Conservation (phyloP, 2,888 invertebrate species). For the Azorinus chamasolen region DNA sequence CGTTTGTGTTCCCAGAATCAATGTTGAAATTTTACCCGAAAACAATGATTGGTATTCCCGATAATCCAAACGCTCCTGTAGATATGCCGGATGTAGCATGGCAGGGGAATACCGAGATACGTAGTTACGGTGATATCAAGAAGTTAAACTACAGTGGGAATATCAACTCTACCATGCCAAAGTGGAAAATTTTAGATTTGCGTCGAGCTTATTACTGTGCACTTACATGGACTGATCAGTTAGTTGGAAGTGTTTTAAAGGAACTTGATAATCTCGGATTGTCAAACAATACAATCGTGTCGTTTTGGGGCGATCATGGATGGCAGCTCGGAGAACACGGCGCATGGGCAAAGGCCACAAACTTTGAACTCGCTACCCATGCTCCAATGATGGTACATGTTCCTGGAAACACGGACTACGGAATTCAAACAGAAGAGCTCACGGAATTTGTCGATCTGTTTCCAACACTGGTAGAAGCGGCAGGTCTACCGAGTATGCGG, state of each 20-base stretch:
- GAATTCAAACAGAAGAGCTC: slow-evolving; percentile 50
- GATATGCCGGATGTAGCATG: slow-evolving; percentile 92
- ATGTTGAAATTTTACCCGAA: slow-evolving; percentile 90
- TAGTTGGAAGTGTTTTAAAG: slow-evolving; percentile 60
- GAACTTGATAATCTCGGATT: slow-evolving; percentile 63
- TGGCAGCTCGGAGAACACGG: slow-evolving; percentile 78
- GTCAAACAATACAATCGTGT: slow-evolving; percentile 66
- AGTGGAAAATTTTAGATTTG: slow-evolving; percentile 47
- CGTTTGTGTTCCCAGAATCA: slow-evolving; percentile 92
- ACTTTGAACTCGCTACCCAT: slow-evolving; percentile 73
- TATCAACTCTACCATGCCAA: slow-evolving; percentile 73
- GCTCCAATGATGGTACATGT: slow-evolving; percentile 75
- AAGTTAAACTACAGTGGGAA: slow-evolving; percentile 58
- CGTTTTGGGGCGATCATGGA: slow-evolving; percentile 75
- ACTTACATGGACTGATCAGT: slow-evolving; percentile 59
- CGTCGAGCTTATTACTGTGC: slow-evolving; percentile 70
- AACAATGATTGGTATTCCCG: slow-evolving; percentile 88
- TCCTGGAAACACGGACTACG: slow-evolving; percentile 58
- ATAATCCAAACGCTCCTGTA: slow-evolving; percentile 84
- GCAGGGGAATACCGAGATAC: slow-evolving; percentile 89
- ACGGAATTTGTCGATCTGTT: slow-evolving; percentile 74
- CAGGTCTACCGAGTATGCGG: slow-evolving; percentile 56
- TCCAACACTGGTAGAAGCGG: slow-evolving; percentile 74
- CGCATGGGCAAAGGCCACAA: slow-evolving; percentile 74
- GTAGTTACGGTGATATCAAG: slow-evolving; percentile 65